Evolutionary conservation across 2,113 vertebrate genomes (phyloP).

Genomic region (Embiotoca jacksoni): DNA sequence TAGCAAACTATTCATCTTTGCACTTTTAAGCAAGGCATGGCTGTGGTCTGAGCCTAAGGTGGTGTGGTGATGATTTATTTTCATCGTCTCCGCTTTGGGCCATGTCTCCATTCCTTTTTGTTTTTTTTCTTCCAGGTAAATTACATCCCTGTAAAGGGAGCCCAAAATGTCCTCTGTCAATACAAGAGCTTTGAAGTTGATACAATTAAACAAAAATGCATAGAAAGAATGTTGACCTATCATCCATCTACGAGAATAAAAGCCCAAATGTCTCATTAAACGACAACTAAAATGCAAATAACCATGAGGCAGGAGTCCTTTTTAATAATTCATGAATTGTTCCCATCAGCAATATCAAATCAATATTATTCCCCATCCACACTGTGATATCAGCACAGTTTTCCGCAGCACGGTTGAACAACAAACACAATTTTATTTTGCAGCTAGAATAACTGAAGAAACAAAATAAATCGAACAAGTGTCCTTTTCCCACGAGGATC

Average conservation of each 20-base stretch:
- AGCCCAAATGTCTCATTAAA: slow-evolving; percentile 61
- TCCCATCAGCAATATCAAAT: slow-evolving; percentile 65
- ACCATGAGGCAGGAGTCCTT: slow-evolving; percentile 37
- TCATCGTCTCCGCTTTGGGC: slow-evolving; percentile 55
- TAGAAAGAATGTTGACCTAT: slow-evolving; percentile 34
- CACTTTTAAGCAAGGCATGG: slow-evolving; percentile 68
- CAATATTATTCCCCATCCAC: slow-evolving; percentile 46
- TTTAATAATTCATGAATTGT: slow-evolving; percentile 71
- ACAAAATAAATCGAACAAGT: not conserved
- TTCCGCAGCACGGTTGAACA: slow-evolving; percentile 24
- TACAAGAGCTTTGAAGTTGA: slow-evolving; percentile 3
- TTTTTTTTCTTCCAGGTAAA: slow-evolving; percentile 32
- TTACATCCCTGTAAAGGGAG: slow-evolving; percentile 14
- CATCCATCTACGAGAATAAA: slow-evolving; percentile 50
- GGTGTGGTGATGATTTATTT: slow-evolving; percentile 65
- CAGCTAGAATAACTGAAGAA: not conserved
- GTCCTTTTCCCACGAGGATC: no score
- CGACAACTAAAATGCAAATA: slow-evolving; percentile 57
- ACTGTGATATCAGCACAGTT: slow-evolving; percentile 23
- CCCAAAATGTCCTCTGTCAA: slow-evolving; percentile 24
- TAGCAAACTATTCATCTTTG: slow-evolving; percentile 78
- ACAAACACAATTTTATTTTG: slow-evolving; percentile 32
- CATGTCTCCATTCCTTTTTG: slow-evolving; percentile 38
- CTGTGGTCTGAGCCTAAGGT: slow-evolving; percentile 62
- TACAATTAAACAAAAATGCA: slow-evolving; percentile 21